Conservation (phyloP, 1,140 invertebrate species). For the Caenorhabditis elegans region WBcel235 BX284604.4:10774001-10774500, state of each 20-base stretch:
- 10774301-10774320: no score
- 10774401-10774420: background rate
- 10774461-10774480: background rate
- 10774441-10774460: conserved; percentile 4
- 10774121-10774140: conserved; percentile 15
- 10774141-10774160: background rate
- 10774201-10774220: no score
- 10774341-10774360: no score
- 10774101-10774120: background rate
- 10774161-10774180: no score
- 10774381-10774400: background rate
- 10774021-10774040: background rate
- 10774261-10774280: no score
- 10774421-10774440: background rate
- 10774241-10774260: no score
- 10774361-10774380: background rate
- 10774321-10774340: no score
- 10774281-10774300: no score
- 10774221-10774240: no score
- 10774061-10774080: conserved; percentile 5
- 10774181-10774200: no score
- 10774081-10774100: conserved; percentile 11
- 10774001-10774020: background rate
- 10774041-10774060: background rate
- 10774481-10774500: no score